phyloP scores from a whole-genome alignment of 2,113 vertebrate genomes.

The Gambusia holbrooki region DNA sequence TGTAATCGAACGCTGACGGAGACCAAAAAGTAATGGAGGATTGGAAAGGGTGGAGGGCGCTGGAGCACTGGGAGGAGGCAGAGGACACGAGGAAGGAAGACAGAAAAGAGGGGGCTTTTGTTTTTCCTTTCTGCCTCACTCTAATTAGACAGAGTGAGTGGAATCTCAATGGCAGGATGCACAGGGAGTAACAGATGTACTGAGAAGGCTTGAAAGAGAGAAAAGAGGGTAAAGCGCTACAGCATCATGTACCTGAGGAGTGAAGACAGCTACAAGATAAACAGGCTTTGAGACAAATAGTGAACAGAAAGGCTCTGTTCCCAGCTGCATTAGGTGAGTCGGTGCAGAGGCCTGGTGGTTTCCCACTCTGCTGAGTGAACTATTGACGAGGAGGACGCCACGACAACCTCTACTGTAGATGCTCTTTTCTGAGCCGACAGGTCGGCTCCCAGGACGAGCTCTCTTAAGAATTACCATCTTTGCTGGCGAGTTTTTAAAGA shows the following conservation, averaged over 20 bases:
- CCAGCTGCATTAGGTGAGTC: slow-evolving; percentile 34
- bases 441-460: slow-evolving; percentile 2
- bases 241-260: slow-evolving; percentile 14
- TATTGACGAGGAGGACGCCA: slow-evolving; percentile 25
- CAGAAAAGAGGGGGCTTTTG: slow-evolving; percentile 47
- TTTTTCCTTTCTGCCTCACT: slow-evolving; percentile 63
- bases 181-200: slow-evolving; percentile 47
- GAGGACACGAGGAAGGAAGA: slow-evolving; percentile 49
- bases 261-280: slow-evolving; percentile 18
- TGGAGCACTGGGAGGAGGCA: slow-evolving; percentile 36
- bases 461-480: neutral
- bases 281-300: slow-evolving; percentile 12
- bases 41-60: slow-evolving; percentile 23
- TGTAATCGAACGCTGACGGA: too few relatives aligned
- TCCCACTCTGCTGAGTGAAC: slow-evolving; percentile 9
- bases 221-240: neutral
- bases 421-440: slow-evolving; percentile 22
- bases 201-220: slow-evolving; percentile 32
- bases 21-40: slow-evolving; percentile 23
- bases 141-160: slow-evolving; percentile 79
- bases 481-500: neutral
- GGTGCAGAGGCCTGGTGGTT: slow-evolving; percentile 33
- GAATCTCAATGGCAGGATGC: slow-evolving; percentile 71
- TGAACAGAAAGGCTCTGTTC: neutral
- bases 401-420: slow-evolving; percentile 7